Evolutionary conservation across 2,888 invertebrate genomes (phyloP).

Genomic region (Scaeva pyrastri): DNA sequence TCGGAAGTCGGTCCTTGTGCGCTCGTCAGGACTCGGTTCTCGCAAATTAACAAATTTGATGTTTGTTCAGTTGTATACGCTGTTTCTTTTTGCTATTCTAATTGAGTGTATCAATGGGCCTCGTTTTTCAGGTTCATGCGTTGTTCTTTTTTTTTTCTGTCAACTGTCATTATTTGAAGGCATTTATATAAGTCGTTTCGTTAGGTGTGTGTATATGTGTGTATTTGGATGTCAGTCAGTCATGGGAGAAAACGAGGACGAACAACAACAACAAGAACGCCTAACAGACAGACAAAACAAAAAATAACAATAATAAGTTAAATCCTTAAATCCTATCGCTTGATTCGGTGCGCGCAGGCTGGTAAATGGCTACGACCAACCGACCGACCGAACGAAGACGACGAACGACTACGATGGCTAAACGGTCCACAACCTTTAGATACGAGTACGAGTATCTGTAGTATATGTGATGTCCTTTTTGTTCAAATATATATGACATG

Average conservation of each 20-base stretch:
- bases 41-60: constrained; percentile 70
- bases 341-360: constrained; percentile 71
- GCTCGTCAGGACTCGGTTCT: constrained; percentile 54
- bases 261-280: not conserved
- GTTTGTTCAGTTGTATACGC: constrained; percentile 39
- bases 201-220: not conserved
- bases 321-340: constrained; percentile 75
- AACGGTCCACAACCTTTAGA: constrained; percentile 54
- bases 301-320: constrained; percentile 63
- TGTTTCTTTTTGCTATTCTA: constrained; percentile 49
- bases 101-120: constrained; percentile 63
- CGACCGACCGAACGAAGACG: too few species aligned
- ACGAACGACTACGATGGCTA: too few species aligned
- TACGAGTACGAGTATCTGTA: not conserved
- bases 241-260: constrained; percentile 36
- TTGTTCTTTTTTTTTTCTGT: constrained; percentile 45
- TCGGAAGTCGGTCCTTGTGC: constrained; percentile 53
- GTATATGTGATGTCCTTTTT: constrained; percentile 74
- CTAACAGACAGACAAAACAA: not conserved
- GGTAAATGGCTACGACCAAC: constrained; percentile 72
- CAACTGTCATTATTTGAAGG: constrained; percentile 17
- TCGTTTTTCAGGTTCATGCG: constrained; percentile 48
- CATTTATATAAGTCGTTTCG: not conserved
- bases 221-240: constrained; percentile 26
- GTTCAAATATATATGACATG: constrained; percentile 79